Base-by-base conservation (phyloP, 1,140 invertebrate species). In the Drosophila ogumai region DNA sequence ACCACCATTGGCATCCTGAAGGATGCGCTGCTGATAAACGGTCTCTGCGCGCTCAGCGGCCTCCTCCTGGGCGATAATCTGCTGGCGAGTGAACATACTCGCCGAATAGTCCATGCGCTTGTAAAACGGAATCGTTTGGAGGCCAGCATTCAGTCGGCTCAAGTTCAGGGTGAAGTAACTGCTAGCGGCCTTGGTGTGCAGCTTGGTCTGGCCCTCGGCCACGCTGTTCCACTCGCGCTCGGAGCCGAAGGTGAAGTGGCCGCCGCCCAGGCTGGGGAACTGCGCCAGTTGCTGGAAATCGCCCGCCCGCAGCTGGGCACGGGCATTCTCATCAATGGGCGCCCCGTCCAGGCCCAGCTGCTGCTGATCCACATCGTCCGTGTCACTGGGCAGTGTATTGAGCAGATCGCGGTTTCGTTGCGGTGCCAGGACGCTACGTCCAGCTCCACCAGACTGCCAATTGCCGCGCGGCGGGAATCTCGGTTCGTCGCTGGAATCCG, bases 81-180 rank as follows among this genome's bases (percentile, higher is more conserved):
- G 84, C 3, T 76, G 67, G 19, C 77, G 77, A 0, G 80, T 90
- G 44, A 92, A 92, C 82, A 91, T 67, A 1, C 50, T 47, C 0
- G 80, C 56, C 0, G 82, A 28, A 67, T 91, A 92, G 41, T 92
- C 91, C 91, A 92, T 92, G 28, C 91, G 91, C 56, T 92, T 92
- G 69, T 92, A 86, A 28, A 92, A 92, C 0, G 91, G 91, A 31
- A 92, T 92, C 8, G 91, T 92, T 50, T 91, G 82, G 8, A 92
- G 61, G 7, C 91, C 91, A 5, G 61, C 68, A 41, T 82, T 91
- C 0, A 92, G 58, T 2, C 90, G 54, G 7, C 73, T 71, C 0
- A 92, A 61, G 75, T 92, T 92, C 1, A 92, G 57, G 6, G 86
- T 91, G 17, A 92, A 92, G 28, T 91, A 91, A 2, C 75, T 63